Evolutionary conservation across 2,797 vertebrate genomes (phyloP).

Genomic region (Nannoperca obscura): DNA sequence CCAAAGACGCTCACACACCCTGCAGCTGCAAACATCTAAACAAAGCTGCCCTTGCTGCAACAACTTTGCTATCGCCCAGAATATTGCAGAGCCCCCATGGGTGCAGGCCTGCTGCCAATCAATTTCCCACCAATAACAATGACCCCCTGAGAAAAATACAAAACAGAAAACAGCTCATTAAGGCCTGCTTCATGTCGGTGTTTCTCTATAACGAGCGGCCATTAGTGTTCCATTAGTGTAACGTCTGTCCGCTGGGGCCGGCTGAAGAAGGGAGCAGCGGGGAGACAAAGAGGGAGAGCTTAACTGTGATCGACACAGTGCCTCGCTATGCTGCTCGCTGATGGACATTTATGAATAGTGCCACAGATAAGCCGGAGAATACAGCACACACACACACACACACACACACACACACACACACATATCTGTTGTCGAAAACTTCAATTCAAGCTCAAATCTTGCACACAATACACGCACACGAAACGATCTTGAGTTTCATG

Average conservation of each 20-base stretch:
- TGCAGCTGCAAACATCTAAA: constrained; percentile 52
- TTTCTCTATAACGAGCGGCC: constrained; percentile 78
- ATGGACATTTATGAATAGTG: constrained; percentile 77
- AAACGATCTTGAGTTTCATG: constrained; percentile 16
- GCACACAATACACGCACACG: background rate
- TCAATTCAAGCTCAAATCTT: background rate
- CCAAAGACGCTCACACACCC: constrained; percentile 49
- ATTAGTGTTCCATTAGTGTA: constrained; percentile 79
- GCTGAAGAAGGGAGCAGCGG: constrained; percentile 39
- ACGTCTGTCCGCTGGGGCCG: constrained; percentile 62
- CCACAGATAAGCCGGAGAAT: constrained; percentile 44
- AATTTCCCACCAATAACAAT: constrained; percentile 78
- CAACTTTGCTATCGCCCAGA: constrained; percentile 59
- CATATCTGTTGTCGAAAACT: background rate
- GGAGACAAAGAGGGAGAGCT: constrained; percentile 53
- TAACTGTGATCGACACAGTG: constrained; percentile 73
- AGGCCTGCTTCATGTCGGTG: constrained; percentile 72
- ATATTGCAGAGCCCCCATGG: constrained; percentile 58
- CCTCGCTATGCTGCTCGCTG: constrained; percentile 59
- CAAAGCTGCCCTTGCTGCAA: constrained; percentile 68
- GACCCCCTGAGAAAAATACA: constrained; percentile 68
- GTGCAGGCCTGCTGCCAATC: constrained; percentile 76
- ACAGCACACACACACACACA: constrained; percentile 3
- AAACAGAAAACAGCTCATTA: constrained; percentile 82
- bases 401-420: background rate